These are phyloP conservation scores for Solen grandis DNA, from an alignment of 1,140 invertebrate genomes.

Conservation along the genomic window DNA sequence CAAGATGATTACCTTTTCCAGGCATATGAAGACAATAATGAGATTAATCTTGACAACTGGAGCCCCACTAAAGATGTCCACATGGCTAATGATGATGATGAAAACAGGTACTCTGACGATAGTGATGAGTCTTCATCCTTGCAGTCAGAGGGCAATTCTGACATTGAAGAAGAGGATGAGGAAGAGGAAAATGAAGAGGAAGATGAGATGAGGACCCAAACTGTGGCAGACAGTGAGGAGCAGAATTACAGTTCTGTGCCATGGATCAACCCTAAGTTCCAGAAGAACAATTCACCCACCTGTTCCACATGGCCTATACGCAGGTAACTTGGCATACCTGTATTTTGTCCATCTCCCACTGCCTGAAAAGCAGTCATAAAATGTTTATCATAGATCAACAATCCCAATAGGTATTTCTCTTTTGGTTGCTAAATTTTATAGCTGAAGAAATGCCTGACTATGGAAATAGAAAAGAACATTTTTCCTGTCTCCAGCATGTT, in stretches of 20 bases:
- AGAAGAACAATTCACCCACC: not conserved
- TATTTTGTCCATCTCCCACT: too few species aligned
- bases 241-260: constrained; percentile 4
- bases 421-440: too few species aligned
- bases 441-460: too few species aligned
- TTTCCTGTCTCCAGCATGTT: too few species aligned
- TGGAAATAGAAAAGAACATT: too few species aligned
- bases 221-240: not conserved
- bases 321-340: constrained; percentile 5
- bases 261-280: constrained; percentile 43
- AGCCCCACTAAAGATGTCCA: constrained; percentile 1
- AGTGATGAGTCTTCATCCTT: not conserved
- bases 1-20: too few species aligned
- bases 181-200: not conserved
- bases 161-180: too few species aligned
- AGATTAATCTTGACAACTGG: constrained; percentile 35
- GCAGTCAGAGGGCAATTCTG: too few species aligned
- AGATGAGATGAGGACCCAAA: not conserved
- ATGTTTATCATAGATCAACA: too few species aligned
- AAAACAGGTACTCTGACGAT: not conserved
- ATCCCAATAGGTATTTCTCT: too few species aligned
- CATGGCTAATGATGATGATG: constrained; percentile 15
- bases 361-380: too few species aligned
- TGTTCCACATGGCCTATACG: constrained; percentile 33
- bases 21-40: constrained; percentile 21